Percentiles rank a stretch among this genome's conserved stretches.
Conservation (phyloP, 1,140 invertebrate genomes). For the Drosophila nebulosa region DNA sequence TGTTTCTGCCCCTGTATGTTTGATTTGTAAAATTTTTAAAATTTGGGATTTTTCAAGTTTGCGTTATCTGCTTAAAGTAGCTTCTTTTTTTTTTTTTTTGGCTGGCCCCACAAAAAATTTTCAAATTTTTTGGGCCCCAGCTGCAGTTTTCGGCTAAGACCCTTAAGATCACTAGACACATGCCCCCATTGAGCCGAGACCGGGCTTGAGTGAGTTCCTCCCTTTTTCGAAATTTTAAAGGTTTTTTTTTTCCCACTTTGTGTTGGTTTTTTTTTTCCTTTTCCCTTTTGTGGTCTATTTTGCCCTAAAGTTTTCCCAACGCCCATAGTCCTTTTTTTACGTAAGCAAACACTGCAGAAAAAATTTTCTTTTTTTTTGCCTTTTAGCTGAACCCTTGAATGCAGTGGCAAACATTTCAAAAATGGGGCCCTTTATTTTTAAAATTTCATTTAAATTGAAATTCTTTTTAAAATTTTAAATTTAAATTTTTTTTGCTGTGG, state of each 20-base stretch:
- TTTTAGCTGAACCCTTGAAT: not conserved
- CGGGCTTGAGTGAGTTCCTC: conserved; percentile 9
- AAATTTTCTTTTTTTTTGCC: conserved; percentile 20
- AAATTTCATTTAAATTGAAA: not conserved
- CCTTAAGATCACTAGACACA: conserved; percentile 5
- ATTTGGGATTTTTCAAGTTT: conserved; percentile 5
- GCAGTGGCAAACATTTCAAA: not conserved
- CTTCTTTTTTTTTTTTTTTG: not conserved
- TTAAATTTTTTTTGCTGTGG: not conserved
- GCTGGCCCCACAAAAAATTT: not conserved
- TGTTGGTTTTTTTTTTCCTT: not conserved
- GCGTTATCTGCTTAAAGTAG: conserved; percentile 6
- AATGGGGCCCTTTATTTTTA: conserved; percentile 1
- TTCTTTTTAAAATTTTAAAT: too few species aligned
- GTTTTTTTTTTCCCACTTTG: not conserved
- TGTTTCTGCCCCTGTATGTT: not conserved
- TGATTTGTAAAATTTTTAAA: conserved; percentile 23
- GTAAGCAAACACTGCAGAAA: conserved; percentile 17
- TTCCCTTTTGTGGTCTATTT: conserved; percentile 4
- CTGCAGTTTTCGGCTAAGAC: not conserved
- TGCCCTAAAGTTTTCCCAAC: conserved; percentile 25
- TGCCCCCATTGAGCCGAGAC: conserved; percentile 9
- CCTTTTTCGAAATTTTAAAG: not conserved
- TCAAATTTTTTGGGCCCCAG: conserved; percentile 1
- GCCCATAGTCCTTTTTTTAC: conserved; percentile 17